Evolutionary conservation across 2,888 invertebrate species (phyloP), one percentile per base, ranked within the genome.

Genomic region (Leptinotarsa rubiginosa): DNA sequence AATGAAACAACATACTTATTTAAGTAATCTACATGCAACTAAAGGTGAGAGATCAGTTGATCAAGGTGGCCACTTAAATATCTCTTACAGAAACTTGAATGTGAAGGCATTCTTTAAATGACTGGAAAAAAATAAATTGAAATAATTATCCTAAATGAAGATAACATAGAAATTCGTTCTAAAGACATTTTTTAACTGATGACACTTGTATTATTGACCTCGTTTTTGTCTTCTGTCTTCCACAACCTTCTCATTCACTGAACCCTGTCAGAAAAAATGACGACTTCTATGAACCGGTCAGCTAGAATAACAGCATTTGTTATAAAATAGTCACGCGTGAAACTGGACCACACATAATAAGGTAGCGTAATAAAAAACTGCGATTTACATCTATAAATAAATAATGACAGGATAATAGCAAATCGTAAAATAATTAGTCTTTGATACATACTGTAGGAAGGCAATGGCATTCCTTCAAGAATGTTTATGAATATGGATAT

Each of bases 391-490:
- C 31, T n/a, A 62, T 62, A 62, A 62, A 62, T 62, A 62, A 62
- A 62, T 62, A 62, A 62, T 62, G 62, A n/a, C 62, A 41, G 62
- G n/a, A 62, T 62, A 62, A 62, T 62, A 41, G 41, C 62, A 62
- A n/a, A 62, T 62, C 62, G 18, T 62, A 31, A 41, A 62, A 62
- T 62, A 62, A 41, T 62, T n/a, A 62, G 25, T 62, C 41, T 54
- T 7, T 62, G 1, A 41, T n/a, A n/a, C 41, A 5, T 31, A 41
- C 10, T 16, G 31, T n/a, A 62, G 62, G 62, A 31, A 62, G 62
- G 62, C 41, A 62, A 31, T 3, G 41, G 62, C 7, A 62, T 62
- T 62, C n/a, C 41, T 25, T 31, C 62, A 20, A 62, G 62, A 25
- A 31, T 31, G 31, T 62, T 62, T 15, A 31, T 62, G 41, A 62